Conservation (phyloP, 2,888 invertebrate species). For the Tipula lateralis region DNA sequence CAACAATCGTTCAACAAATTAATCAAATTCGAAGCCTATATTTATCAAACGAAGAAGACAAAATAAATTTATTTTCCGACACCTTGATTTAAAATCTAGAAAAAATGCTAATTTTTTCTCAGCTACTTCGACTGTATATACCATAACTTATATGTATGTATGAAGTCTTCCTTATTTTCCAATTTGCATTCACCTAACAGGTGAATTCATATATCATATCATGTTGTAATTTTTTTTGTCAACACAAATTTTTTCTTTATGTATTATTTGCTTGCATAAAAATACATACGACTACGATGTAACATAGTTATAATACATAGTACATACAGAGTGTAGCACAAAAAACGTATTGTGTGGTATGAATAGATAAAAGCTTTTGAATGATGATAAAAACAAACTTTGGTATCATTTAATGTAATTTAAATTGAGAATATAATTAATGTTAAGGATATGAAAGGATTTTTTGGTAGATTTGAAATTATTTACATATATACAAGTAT, state of each 20-base stretch:
- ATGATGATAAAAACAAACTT: not conserved
- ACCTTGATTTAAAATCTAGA: not conserved
- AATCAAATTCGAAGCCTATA: not conserved
- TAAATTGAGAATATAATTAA: constrained; percentile 19
- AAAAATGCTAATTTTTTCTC: not conserved
- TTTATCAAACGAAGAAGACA: not conserved
- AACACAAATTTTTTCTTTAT: not conserved
- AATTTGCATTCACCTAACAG: not conserved
- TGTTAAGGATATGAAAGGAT: not conserved
- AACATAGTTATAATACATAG: not conserved
- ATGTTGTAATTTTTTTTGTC: not conserved
- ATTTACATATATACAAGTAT: not conserved
- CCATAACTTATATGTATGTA: not conserved
- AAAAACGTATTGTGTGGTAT: not conserved
- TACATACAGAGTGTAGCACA: not conserved
- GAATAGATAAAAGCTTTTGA: not conserved
- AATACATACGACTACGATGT: not conserved
- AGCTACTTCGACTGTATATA: not conserved
- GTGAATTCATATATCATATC: constrained; percentile 19
- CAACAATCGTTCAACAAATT: not conserved
- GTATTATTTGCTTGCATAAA: not conserved
- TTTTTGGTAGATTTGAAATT: not conserved
- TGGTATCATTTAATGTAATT: not conserved
- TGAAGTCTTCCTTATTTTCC: not conserved
- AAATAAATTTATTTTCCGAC: not conserved